phyloP scores from a whole-genome alignment of 2,797 vertebrate species.

The Anabacerthia variegaticeps region DNA sequence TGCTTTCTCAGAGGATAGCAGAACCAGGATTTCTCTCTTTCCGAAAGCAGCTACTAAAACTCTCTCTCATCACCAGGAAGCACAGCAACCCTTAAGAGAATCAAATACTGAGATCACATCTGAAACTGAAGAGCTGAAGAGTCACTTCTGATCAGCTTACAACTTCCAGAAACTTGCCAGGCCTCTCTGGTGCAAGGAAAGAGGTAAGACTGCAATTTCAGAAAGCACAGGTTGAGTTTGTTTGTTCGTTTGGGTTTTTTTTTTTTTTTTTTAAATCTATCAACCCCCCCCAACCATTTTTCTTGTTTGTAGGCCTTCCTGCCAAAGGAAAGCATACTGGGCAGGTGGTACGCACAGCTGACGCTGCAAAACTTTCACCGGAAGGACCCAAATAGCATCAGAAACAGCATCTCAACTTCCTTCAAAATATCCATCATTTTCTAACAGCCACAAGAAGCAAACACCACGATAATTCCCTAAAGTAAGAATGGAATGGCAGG shows the following conservation, averaged over 20 bases:
- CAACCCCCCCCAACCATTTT: background rate
- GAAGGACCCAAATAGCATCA: constrained; percentile 1
- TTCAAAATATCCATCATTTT: background rate
- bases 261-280: background rate
- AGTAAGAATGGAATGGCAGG: background rate
- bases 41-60: background rate
- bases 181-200: background rate
- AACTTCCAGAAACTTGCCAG: background rate
- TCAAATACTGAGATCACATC: background rate
- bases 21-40: background rate
- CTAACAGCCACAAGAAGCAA: background rate
- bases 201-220: background rate
- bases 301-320: background rate
- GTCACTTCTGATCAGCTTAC: constrained; percentile 12
- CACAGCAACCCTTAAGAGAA: background rate
- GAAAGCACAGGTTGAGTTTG: background rate
- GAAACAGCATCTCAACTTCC: background rate
- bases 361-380: background rate
- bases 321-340: background rate
- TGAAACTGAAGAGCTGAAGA: background rate
- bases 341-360: constrained; percentile 7
- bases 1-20: background rate
- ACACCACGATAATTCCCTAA: background rate
- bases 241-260: background rate
- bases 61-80: background rate